These are phyloP conservation scores for Drosophila ohnishii DNA, from an alignment of 1,140 invertebrate species.

Conservation along the genomic window DNA sequence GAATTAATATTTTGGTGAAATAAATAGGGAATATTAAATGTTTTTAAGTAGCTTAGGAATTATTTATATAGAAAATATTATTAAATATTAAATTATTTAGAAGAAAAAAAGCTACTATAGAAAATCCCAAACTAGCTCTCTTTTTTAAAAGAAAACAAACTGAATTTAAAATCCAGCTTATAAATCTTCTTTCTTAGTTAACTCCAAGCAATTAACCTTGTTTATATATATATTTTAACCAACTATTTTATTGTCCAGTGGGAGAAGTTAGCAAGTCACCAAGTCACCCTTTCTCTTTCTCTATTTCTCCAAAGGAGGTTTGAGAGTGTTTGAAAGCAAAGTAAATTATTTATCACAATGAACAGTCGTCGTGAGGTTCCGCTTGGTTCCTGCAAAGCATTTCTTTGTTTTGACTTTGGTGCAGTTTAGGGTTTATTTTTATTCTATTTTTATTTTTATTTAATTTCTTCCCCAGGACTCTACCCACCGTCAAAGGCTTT, in stretches of 20 bases:
- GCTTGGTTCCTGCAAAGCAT: slow-evolving; percentile 10
- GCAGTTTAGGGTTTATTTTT: slow-evolving; percentile 16
- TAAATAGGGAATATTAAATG: no score
- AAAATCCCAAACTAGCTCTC: no score
- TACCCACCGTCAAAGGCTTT: not conserved
- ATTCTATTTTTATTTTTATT: slow-evolving; percentile 10
- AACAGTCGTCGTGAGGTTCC: slow-evolving; percentile 18
- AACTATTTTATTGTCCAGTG: not conserved
- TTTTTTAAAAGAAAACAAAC: not conserved
- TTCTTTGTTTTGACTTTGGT: slow-evolving; percentile 49
- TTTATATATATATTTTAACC: not conserved
- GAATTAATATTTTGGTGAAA: no score
- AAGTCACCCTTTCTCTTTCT: not conserved
- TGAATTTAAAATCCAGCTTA: not conserved
- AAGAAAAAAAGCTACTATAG: no score
- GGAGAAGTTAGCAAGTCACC: not conserved
- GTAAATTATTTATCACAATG: slow-evolving; percentile 67
- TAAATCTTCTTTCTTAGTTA: slow-evolving; percentile 6
- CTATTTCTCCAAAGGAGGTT: not conserved
- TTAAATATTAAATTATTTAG: no score
- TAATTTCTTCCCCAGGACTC: slow-evolving; percentile 50
- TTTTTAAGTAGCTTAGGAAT: no score
- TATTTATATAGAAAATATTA: no score
- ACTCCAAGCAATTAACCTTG: slow-evolving; percentile 4
- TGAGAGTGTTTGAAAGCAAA: slow-evolving; percentile 26